Conservation (phyloP, 2,888 invertebrate species). For the Ptychoptera contaminata region DNA sequence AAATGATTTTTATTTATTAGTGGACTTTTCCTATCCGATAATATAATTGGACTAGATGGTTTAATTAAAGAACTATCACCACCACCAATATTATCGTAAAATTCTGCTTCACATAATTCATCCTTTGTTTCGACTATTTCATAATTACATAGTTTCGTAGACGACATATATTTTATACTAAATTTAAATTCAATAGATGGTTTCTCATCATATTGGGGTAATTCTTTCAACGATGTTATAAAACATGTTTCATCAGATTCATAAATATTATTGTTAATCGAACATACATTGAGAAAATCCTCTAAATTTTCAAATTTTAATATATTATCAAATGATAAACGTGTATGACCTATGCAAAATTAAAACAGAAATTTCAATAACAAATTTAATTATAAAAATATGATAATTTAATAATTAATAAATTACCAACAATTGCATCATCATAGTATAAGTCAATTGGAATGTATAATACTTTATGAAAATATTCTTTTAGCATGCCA, state of each 20-base stretch:
- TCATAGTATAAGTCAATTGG: constrained; percentile 30
- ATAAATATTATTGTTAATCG: constrained; percentile 3
- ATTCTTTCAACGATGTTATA: constrained; percentile 14
- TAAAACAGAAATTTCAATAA: too few species aligned
- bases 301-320: constrained; percentile 14
- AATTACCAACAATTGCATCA: constrained; percentile 24
- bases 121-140: constrained; percentile 2
- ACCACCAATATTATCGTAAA: constrained; percentile 11
- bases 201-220: constrained; percentile 12
- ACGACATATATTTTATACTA: constrained; percentile 15
- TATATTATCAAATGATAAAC: constrained; percentile 18
- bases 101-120: constrained; percentile 6
- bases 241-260: constrained; percentile 6
- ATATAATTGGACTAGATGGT: too few species aligned
- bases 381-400: not conserved
- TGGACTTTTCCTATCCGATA: too few species aligned
- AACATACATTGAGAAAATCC: constrained; percentile 10
- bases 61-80: constrained; percentile 8
- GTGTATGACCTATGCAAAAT: constrained; percentile 16
- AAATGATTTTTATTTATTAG: too few species aligned
- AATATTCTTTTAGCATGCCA: constrained; percentile 28
- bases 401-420: not conserved
- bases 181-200: constrained; percentile 21
- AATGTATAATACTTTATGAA: constrained; percentile 30
- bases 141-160: constrained; percentile 10